phyloP scores from a whole-genome alignment of 2,888 invertebrate genomes.

The Dyspetes luteomarginatus region DNA sequence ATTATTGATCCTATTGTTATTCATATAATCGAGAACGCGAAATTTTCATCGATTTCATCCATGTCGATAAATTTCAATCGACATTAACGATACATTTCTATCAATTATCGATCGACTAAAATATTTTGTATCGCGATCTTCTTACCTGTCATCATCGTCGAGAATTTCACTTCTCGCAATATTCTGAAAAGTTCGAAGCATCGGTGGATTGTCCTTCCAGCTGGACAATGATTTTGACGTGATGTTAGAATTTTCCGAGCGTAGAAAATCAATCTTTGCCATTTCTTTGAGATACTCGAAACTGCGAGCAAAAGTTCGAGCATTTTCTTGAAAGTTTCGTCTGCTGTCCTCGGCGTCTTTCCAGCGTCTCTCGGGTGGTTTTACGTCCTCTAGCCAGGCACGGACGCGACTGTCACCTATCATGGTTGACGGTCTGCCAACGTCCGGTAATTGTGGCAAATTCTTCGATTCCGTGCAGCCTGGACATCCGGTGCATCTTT shows the following conservation, averaged over 20 bases:
- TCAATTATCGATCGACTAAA: no score
- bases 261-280: constrained; percentile 70
- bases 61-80: no score
- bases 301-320: constrained; percentile 69
- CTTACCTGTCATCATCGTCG: constrained; percentile 74
- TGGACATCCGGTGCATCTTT: constrained; percentile 88
- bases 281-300: constrained; percentile 74
- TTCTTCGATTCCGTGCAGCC: constrained; percentile 85
- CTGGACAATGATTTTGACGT: constrained; percentile 61
- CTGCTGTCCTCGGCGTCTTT: constrained; percentile 69
- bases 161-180: constrained; percentile 78
- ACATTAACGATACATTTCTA: no score
- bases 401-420: constrained; percentile 81
- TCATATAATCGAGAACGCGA: no score
- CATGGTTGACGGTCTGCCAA: constrained; percentile 68
- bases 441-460: constrained; percentile 69
- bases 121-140: no score
- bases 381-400: constrained; percentile 81
- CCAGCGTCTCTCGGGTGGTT: constrained; percentile 78
- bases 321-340: constrained; percentile 71
- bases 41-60: no score
- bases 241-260: constrained; percentile 50
- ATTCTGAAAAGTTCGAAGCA: constrained; percentile 74
- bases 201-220: constrained; percentile 76
- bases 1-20: no score